phyloP scores from a whole-genome alignment of 2,888 invertebrate genomes.

The Gastracanthus pulcherrimus region DNA sequence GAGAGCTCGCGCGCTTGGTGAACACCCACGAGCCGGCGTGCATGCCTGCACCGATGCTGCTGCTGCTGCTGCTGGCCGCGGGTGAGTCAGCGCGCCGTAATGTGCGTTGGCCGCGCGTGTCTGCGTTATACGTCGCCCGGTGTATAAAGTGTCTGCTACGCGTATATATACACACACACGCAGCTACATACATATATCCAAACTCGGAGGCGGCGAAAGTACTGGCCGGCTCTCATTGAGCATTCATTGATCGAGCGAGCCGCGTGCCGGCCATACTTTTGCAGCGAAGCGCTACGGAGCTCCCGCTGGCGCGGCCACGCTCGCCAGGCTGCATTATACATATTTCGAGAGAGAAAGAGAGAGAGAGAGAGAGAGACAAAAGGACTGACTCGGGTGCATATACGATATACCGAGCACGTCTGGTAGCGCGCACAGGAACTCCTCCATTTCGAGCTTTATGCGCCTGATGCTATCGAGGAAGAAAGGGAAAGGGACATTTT shows the following conservation, averaged over 20 bases:
- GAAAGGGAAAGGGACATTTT: too few species aligned
- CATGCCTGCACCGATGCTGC: too few species aligned
- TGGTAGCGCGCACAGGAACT: too few species aligned
- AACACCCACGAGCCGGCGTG: constrained; percentile 59
- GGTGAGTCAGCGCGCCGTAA: constrained; percentile 44
- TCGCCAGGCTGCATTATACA: neutral
- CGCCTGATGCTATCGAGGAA: too few species aligned
- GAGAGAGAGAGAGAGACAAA: neutral
- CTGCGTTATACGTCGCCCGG: too few species aligned
- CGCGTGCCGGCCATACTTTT: constrained; percentile 60
- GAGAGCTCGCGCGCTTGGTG: neutral
- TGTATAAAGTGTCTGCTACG: constrained; percentile 30
- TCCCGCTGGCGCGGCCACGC: neutral
- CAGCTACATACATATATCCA: too few species aligned
- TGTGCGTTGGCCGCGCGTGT: constrained; percentile 24
- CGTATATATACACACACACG: neutral
- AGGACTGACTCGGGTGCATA: too few species aligned
- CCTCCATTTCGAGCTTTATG: too few species aligned
- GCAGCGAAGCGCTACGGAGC: neutral
- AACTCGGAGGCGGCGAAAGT: constrained; percentile 60
- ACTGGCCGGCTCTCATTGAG: constrained; percentile 68
- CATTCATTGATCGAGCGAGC: constrained; percentile 64
- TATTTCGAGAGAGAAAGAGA: neutral
- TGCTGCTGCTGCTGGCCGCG: too few species aligned
- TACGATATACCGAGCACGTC: too few species aligned